Base-by-base conservation (phyloP, 2,888 invertebrate genomes). In the Arctia plantaginis region DNA sequence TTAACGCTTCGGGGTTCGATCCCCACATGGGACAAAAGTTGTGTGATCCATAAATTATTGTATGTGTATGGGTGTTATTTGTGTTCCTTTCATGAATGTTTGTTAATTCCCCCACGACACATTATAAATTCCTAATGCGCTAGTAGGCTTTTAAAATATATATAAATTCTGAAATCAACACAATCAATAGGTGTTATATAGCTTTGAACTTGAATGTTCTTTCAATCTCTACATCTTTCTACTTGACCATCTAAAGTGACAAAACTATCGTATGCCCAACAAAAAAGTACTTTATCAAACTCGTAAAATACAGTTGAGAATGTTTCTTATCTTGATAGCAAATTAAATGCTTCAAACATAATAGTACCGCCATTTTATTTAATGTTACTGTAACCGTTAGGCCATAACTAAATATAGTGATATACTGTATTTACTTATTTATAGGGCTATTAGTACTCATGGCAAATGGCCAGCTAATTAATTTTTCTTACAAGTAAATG, bases 311-410 rank as follows among this genome's bases (percentile, higher is more conserved):
- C 30, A 30, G 18, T 62, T 20, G 62, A 62, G 13, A 6, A 62
- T 62, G 18, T 8, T 62, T 30, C 15, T 62, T 18, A 62, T 62
- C 62, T 62, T 62, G 18, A 30, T 62, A 62, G 18, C 15, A 62
- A 62, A 62, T 62, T 30, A 30, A 62, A 62, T 2, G 62, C 35
- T 35, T 39, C 10, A n/a, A 66, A 66, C 39, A 66, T 35, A 39
- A 66, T 23, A 39, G 66, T 39, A 62, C 27, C 62, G 62, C 62
- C 15, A 30, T 62, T 62, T 62, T 62, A 62, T 62, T 62, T 7
- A 59, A 69, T 69, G 39, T 69, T 69, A 18, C 59, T 62, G 1
- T 7, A 62, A 62, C 62, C 62, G 62, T 62, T 62, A 62, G 30
- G 62, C 30, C 6, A 62, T 62, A 30, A 30, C 30, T 62, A 62